Conservation (phyloP, 2,797 vertebrate species). For the Coregonus ussuriensis region DNA sequence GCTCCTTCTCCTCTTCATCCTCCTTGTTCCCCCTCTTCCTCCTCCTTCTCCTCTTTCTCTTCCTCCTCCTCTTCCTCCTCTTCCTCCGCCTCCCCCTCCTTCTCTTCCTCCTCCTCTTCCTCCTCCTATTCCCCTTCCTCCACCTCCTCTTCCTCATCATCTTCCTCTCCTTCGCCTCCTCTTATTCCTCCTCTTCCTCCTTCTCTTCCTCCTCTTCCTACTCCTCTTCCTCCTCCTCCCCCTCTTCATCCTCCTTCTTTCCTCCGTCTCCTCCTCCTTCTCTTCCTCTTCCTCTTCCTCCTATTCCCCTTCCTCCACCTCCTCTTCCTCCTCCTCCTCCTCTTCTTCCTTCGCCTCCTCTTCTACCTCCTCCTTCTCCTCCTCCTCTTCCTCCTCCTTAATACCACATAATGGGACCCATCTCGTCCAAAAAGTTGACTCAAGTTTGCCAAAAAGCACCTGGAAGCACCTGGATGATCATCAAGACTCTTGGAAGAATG, state of each 20-base stretch:
- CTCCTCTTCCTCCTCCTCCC: rapidly evolving
- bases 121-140: too few relatives aligned
- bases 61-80: neutral
- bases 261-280: neutral
- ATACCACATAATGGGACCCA: too few relatives aligned
- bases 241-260: neutral
- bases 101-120: too few relatives aligned
- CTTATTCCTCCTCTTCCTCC: neutral
- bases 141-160: too few relatives aligned
- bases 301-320: neutral
- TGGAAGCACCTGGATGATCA: too few relatives aligned
- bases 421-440: too few relatives aligned
- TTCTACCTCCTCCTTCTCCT: neutral
- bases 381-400: neutral
- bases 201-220: neutral
- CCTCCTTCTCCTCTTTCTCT: rapidly evolving
- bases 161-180: neutral
- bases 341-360: neutral
- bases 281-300: neutral
- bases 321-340: neutral
- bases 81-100: neutral
- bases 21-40: neutral
- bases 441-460: too few relatives aligned
- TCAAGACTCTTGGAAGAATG: too few relatives aligned
- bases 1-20: neutral